These are phyloP conservation scores for Gastrophryne carolinensis DNA, from an alignment of 2,797 vertebrate species.

Conservation along the genomic window DNA sequence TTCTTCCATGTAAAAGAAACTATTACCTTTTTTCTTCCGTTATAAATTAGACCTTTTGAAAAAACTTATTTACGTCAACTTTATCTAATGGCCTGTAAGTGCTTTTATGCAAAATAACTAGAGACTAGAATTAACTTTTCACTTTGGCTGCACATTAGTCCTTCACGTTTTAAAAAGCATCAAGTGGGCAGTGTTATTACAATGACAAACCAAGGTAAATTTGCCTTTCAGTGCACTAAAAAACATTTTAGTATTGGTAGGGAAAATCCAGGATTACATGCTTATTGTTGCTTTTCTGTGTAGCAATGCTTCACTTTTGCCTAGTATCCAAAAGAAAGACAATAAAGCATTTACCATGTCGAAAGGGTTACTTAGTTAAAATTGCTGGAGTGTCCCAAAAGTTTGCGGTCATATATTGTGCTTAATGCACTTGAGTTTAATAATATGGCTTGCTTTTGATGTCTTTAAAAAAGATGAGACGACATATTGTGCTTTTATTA, in stretches of 20 bases:
- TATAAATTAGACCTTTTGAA: constrained; percentile 67
- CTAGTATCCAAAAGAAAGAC: neutral
- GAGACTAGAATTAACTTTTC: constrained; percentile 75
- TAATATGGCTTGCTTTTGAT: neutral
- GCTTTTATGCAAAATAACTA: constrained; percentile 74
- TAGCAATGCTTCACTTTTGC: neutral
- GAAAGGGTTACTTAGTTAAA: neutral
- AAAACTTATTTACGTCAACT: constrained; percentile 70
- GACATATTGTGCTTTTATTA: neutral
- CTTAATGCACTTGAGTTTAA: neutral
- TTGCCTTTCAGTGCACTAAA: constrained; percentile 58
- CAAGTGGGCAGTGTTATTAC: constrained; percentile 61
- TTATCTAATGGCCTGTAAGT: constrained; percentile 75
- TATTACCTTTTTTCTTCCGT: constrained; percentile 65
- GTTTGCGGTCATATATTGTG: neutral
- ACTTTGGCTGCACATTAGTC: constrained; percentile 70
- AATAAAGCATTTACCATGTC: neutral
- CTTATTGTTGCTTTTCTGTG: constrained; percentile 8
- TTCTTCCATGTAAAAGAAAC: constrained; percentile 66
- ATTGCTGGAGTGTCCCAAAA: neutral
- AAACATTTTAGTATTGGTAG: constrained; percentile 32
- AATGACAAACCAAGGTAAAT: constrained; percentile 56
- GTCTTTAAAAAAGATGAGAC: neutral
- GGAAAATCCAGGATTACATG: constrained; percentile 8
- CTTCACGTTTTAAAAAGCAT: constrained; percentile 62